These are phyloP conservation scores for Varecia variegata DNA, from an alignment of 2,797 vertebrate species.

Conservation along the genomic window DNA sequence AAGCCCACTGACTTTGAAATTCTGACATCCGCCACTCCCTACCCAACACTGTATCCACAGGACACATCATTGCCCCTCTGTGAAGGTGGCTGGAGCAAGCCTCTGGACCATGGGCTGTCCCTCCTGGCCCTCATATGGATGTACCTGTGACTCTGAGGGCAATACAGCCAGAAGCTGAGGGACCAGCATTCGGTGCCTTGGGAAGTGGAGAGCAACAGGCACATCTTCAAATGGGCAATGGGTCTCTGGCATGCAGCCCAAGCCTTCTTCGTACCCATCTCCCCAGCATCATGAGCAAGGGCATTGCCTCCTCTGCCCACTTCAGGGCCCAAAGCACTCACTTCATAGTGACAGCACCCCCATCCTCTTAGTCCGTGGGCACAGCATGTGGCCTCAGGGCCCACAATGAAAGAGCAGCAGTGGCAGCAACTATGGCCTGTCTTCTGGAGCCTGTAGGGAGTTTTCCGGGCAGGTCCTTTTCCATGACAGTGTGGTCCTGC, in stretches of 20 bases:
- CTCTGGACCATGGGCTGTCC: neutral
- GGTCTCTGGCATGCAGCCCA: neutral
- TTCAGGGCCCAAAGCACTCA: neutral
- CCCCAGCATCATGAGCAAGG: neutral
- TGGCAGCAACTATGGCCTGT: slow-evolving; percentile 6
- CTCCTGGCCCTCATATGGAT: neutral
- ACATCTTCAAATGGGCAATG: slow-evolving; percentile 10
- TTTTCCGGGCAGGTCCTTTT: slow-evolving; percentile 58
- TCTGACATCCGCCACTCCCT: slow-evolving; percentile 65
- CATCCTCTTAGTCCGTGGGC: neutral
- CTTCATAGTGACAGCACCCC: neutral
- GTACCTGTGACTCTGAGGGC: neutral
- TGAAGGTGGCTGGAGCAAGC: neutral
- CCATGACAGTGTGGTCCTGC: slow-evolving; percentile 47
- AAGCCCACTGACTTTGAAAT: slow-evolving; percentile 30
- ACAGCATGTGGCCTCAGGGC: slow-evolving; percentile 1
- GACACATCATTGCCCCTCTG: neutral
- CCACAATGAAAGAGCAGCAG: neutral
- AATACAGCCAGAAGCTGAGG: neutral
- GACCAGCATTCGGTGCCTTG: neutral
- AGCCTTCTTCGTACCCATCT: neutral
- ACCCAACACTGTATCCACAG: slow-evolving; percentile 37
- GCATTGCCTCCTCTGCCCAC: neutral
- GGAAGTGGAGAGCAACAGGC: neutral
- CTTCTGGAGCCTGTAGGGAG: neutral